phyloP scores from a whole-genome alignment of 2,113 vertebrate species.

The Podarcis raffonei region DNA sequence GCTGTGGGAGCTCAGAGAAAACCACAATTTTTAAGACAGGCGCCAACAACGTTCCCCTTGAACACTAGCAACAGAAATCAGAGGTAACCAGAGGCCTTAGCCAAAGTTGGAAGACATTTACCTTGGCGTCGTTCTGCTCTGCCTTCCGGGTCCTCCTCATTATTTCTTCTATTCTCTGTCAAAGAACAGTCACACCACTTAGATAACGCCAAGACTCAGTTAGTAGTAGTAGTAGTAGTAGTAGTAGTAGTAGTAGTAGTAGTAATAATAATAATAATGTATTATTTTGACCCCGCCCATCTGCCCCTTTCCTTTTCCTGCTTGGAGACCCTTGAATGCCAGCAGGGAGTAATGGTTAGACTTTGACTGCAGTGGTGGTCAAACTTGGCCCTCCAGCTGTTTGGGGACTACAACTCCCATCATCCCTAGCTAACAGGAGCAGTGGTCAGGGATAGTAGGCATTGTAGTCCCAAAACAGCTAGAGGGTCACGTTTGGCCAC shows the following conservation, averaged over 20 bases:
- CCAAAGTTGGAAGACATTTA: constrained; percentile 54
- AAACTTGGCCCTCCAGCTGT: too few species aligned
- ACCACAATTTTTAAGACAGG: too few species aligned
- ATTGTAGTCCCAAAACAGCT: too few species aligned
- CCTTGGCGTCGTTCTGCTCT: constrained; percentile 81
- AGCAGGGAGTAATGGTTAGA: not conserved
- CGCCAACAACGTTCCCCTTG: not conserved
- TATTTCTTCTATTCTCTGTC: constrained; percentile 94
- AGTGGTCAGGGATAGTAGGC: too few species aligned
- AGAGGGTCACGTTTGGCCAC: too few species aligned
- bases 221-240: too few species aligned
- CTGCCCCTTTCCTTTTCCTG: not conserved
- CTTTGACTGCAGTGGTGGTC: not conserved
- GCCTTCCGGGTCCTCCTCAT: constrained; percentile 93
- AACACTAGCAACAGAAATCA: not conserved
- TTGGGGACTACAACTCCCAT: too few species aligned
- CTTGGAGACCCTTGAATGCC: not conserved
- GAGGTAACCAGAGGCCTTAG: not conserved
- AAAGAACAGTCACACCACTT: constrained; percentile 12
- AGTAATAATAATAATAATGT: too few species aligned
- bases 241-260: too few species aligned
- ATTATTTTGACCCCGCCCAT: too few species aligned
- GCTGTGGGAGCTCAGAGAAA: not conserved
- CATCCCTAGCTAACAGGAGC: too few species aligned
- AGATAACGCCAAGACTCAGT: not conserved